Conservation (phyloP, 2,113 vertebrate species). For the Upupa epops region DNA sequence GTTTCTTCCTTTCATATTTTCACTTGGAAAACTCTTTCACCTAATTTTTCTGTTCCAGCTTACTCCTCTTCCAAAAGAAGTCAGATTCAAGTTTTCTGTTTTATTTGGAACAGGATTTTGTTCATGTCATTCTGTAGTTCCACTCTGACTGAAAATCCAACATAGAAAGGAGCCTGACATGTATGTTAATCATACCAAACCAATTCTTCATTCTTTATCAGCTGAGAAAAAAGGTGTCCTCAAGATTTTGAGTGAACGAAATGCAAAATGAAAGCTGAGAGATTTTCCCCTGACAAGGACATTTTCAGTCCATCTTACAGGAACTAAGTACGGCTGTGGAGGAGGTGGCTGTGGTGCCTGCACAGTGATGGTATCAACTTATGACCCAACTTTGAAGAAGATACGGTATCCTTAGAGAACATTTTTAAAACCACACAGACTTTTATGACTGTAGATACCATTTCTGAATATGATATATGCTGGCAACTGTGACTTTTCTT, state of each 20-base stretch:
- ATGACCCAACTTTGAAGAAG: slow-evolving; percentile 71
- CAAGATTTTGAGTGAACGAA: not conserved
- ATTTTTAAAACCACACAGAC: not conserved
- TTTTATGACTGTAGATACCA: not conserved
- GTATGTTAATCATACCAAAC: not conserved
- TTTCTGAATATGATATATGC: not conserved
- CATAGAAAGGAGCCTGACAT: not conserved
- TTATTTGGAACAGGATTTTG: not conserved
- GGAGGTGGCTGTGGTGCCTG: slow-evolving; percentile 85
- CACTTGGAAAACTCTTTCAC: not conserved
- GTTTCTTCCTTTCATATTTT: not conserved
- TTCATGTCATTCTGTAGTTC: not conserved
- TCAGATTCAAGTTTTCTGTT: not conserved
- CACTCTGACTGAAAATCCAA: not conserved
- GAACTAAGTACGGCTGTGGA: slow-evolving; percentile 85
- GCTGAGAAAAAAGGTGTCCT: not conserved
- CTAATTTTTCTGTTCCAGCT: not conserved
- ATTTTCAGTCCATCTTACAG: slow-evolving; percentile 78
- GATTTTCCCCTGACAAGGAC: slow-evolving; percentile 40
- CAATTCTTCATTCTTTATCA: not conserved
- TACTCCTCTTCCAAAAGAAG: not conserved
- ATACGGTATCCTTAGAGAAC: slow-evolving; percentile 76
- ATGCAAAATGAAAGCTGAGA: not conserved
- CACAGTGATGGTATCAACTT: slow-evolving; percentile 85
- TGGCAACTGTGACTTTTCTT: too few relatives aligned